Percentiles rank a stretch among this genome's conserved stretches.
These are phyloP conservation scores for Procambarus clarkii DNA, from an alignment of 1,140 invertebrate species.

Conservation along the genomic window DNA sequence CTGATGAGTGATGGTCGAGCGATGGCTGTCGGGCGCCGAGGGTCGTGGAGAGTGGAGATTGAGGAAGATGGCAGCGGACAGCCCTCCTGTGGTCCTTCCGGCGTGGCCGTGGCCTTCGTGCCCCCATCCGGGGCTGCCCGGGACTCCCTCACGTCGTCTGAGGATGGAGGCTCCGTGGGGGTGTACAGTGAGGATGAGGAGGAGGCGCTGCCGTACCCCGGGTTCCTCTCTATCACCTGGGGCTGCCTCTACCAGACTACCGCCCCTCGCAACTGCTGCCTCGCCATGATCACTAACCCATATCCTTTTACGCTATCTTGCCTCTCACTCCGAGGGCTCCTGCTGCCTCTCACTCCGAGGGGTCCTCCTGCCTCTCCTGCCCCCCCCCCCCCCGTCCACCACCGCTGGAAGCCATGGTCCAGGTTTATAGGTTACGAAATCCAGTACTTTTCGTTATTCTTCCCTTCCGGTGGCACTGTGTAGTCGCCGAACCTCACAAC, in stretches of 20 bases:
- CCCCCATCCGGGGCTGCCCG: constrained; percentile 41
- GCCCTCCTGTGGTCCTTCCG: constrained; percentile 20
- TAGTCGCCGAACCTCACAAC: too few relatives aligned
- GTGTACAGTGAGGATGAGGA: constrained; percentile 67
- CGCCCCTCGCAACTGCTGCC: constrained; percentile 62
- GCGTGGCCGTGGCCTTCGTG: constrained; percentile 60
- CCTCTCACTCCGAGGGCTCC: too few relatives aligned
- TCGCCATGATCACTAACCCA: constrained; percentile 71
- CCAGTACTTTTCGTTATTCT: too few relatives aligned
- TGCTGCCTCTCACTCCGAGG: too few relatives aligned
- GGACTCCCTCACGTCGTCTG: constrained; percentile 59
- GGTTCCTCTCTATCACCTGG: constrained; percentile 71
- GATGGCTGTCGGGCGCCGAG: constrained; percentile 64
- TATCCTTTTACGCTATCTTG: constrained; percentile 66
- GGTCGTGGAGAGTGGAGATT: constrained; percentile 63
- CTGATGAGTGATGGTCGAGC: constrained; percentile 68
- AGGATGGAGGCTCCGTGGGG: constrained; percentile 61
- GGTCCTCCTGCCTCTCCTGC: too few relatives aligned
- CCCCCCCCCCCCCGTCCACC: too few relatives aligned
- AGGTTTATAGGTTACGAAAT: too few relatives aligned
- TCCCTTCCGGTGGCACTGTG: too few relatives aligned
- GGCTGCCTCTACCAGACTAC: constrained; percentile 70
- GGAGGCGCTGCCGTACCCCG: constrained; percentile 66
- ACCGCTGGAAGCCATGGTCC: too few relatives aligned
- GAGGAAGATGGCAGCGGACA: constrained; percentile 59